Conservation (phyloP, 2,113 vertebrate species). For the Tetrax tetrax region DNA sequence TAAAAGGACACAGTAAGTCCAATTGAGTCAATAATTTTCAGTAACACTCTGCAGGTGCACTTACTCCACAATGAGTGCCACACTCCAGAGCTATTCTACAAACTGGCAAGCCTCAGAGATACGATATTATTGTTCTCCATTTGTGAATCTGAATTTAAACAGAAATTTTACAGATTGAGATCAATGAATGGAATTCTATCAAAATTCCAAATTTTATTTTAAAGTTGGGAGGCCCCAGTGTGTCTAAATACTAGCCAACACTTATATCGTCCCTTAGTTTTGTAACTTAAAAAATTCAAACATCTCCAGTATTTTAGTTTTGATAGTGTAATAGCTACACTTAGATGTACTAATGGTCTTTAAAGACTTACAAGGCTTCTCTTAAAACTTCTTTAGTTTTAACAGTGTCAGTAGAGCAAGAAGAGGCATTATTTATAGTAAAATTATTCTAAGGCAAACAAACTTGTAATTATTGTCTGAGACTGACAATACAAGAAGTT, state of each 20-base stretch:
- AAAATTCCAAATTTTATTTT: neutral
- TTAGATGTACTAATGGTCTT: neutral
- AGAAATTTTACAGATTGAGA: neutral
- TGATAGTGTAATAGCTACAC: neutral
- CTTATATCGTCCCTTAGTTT: neutral
- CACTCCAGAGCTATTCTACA: neutral
- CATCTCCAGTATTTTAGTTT: neutral
- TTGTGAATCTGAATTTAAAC: neutral
- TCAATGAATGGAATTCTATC: neutral
- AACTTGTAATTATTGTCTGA: neutral
- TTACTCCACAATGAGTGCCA: neutral
- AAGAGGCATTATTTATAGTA: neutral
- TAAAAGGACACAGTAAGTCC: neutral
- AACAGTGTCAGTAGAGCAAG: neutral
- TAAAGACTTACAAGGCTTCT: neutral
- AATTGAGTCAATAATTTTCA: neutral
- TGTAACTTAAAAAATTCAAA: neutral
- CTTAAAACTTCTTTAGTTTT: neutral
- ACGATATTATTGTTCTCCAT: neutral
- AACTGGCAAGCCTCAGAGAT: neutral
- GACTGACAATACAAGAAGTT: neutral
- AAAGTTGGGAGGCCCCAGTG: neutral
- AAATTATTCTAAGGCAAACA: neutral
- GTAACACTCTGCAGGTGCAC: neutral
- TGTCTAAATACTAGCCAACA: neutral